Evolutionary conservation across 2,888 invertebrate genomes (phyloP).

Genomic region (Drosophila tanythrix): DNA sequence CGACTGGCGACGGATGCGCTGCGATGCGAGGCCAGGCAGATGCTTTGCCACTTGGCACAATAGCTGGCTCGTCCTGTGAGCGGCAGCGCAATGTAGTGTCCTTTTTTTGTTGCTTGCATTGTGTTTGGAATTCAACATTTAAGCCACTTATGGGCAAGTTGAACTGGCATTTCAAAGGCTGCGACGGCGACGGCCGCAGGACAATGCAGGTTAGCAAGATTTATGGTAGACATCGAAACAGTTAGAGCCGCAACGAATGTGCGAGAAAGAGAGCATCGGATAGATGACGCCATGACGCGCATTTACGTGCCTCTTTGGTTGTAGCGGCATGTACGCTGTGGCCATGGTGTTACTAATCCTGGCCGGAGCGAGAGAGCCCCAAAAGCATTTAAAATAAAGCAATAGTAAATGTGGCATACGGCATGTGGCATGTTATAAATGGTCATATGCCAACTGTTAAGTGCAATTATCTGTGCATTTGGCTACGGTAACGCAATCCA

Average conservation of each 20-base stretch:
- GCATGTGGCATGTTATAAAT: slow-evolving; percentile 65
- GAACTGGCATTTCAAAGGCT: slow-evolving; percentile 79
- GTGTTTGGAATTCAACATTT: slow-evolving; percentile 81
- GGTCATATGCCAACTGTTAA: slow-evolving; percentile 65
- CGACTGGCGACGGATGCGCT: slow-evolving; percentile 43
- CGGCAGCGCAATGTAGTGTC: slow-evolving; percentile 43
- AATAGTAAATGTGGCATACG: slow-evolving; percentile 56
- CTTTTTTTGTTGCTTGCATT: slow-evolving; percentile 57
- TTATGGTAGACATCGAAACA: slow-evolving; percentile 67
- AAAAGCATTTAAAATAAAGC: slow-evolving; percentile 72
- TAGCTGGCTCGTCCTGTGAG: slow-evolving; percentile 52
- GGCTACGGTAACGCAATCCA: slow-evolving; percentile 25
- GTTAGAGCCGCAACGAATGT: slow-evolving; percentile 12
- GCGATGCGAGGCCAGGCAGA: slow-evolving; percentile 54
- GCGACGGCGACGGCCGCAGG: slow-evolving; percentile 63
- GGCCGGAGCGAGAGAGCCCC: slow-evolving; percentile 34
- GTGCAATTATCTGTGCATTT: slow-evolving; percentile 66
- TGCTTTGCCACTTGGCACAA: slow-evolving; percentile 77
- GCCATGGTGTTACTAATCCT: slow-evolving; percentile 62
- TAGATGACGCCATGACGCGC: slow-evolving; percentile 61
- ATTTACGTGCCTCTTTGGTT: slow-evolving; percentile 58
- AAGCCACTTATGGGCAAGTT: slow-evolving; percentile 81
- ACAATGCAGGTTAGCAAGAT: slow-evolving; percentile 77
- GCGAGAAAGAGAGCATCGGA: slow-evolving; percentile 9
- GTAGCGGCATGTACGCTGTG: slow-evolving; percentile 51